Base-by-base conservation (phyloP, 1,140 invertebrate genomes). In the Hycleus phaleratus region DNA sequence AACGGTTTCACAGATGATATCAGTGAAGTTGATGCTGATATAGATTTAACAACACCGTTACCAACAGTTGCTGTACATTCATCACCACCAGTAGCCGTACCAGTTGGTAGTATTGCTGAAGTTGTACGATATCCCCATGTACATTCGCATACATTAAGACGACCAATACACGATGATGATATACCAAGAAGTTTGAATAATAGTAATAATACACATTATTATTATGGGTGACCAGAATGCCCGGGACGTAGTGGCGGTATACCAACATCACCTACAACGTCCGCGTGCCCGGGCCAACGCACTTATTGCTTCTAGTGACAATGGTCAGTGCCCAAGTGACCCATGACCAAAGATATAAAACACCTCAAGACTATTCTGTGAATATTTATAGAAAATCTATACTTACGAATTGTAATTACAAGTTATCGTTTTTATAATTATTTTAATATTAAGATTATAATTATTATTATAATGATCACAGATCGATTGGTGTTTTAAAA, bases 1-100 rank as follows among this genome's bases (percentile, higher is more conserved):
- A 83, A 87, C 52, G 85, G 85, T 49, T 88, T 87, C 64, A 79
- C 76, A 46, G 85, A 86, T 62, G 82, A 86, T 64, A 83, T 86
- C 65, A 84, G 82, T 40, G 85, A 87, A 67, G 82, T 86, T 48
- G 85, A 87, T 65, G 84, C 82, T 3, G 85, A 87, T 67, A 84
- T 86, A 56, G 84, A 85, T 72, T 75, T 86, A 26, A 80, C 80
- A n/a, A 79, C 79, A 12, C 76, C 81, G 5, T 71, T 81, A 38
- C 64, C 70, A 47, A 60, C 67, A 38, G 66, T 66, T 1, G 63
- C 65, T n/a, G 46, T 67, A 3, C 64, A 66, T 49, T 58, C 64
- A 38, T 42, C 60, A 12, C 10, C 38, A 39, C 40, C 40, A 5
- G 32, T 32, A 32, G 51, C 53, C 4, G 45, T 56, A 10, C 62